These are phyloP conservation scores for Lepeophtheirus nordmannii DNA, from an alignment of 2,888 invertebrate genomes.

Conservation along the genomic window DNA sequence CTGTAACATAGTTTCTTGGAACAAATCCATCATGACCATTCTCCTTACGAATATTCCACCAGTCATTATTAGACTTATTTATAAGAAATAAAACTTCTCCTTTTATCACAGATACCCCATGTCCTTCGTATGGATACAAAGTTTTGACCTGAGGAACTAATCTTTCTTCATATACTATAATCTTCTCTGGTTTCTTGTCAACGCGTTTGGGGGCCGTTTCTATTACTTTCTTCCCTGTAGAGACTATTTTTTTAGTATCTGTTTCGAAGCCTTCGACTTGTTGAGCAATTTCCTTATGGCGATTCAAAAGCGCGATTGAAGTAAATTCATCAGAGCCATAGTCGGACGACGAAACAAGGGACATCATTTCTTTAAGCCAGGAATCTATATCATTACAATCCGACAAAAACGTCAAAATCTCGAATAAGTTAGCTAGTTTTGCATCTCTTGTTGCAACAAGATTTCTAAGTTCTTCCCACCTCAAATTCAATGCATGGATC, in stretches of 20 bases:
- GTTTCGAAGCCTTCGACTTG: conserved; percentile 73
- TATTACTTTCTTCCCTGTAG: conserved; percentile 58
- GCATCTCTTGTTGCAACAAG: background rate
- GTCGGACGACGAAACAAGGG: conserved; percentile 72
- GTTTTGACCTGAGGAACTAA: conserved; percentile 62
- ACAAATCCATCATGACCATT: conserved; percentile 90
- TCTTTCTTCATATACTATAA: conserved; percentile 63
- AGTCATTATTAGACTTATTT: conserved; percentile 87
- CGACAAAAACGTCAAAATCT: conserved; percentile 57
- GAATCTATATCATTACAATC: conserved; percentile 96
- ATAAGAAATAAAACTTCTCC: conserved; percentile 82
- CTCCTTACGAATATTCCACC: conserved; percentile 94
- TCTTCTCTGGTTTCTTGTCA: conserved; percentile 36
- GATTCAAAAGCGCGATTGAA: conserved; percentile 67
- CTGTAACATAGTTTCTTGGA: conserved; percentile 87
- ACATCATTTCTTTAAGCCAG: conserved; percentile 89
- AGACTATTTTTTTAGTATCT: conserved; percentile 63
- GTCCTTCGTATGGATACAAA: conserved; percentile 76
- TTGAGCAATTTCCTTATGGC: conserved; percentile 71
- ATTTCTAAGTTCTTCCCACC: conserved; percentile 1
- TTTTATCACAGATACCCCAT: conserved; percentile 78
- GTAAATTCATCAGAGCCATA: conserved; percentile 82
- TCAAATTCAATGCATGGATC: background rate
- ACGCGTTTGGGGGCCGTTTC: conserved; percentile 51
- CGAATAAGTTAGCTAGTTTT: conserved; percentile 20